A percentile compares a stretch with the other conserved stretches of the same genome.
Conservation (phyloP, 2,113 vertebrate genomes). For the Hydrochoerus hydrochaeris region DNA sequence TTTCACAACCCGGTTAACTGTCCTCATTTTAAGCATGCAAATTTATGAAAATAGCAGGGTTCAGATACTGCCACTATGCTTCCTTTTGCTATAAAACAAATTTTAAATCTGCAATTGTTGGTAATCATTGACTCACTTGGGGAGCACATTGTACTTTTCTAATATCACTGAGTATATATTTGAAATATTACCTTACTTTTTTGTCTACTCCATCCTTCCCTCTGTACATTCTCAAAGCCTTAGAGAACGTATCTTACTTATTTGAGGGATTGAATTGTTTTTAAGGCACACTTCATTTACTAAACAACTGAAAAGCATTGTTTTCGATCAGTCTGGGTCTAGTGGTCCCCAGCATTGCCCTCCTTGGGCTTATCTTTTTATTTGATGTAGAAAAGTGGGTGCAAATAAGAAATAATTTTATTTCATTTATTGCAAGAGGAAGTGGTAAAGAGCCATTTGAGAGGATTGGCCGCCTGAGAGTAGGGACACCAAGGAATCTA, state of each 20-base stretch:
- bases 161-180: neutral
- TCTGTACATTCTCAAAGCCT: accelerated
- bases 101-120: neutral
- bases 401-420: neutral
- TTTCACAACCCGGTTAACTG: neutral
- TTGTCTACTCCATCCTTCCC: neutral
- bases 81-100: neutral
- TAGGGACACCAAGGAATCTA: neutral
- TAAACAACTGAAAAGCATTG: neutral
- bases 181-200: neutral
- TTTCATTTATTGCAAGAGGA: neutral
- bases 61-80: accelerated
- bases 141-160: neutral
- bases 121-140: neutral
- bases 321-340: accelerated
- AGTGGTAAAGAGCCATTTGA: neutral
- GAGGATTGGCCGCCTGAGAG: neutral
- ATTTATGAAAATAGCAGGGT: neutral
- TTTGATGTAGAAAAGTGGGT: neutral
- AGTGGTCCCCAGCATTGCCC: neutral
- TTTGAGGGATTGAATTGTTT: neutral
- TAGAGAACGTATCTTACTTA: neutral
- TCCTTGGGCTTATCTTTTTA: neutral
- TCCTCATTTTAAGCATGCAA: neutral
- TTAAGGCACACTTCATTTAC: neutral